Evolutionary conservation across 2,888 invertebrate genomes (phyloP), one percentile per base, ranked within the genome.

Genomic region (Caradrina clavipalpis): DNA sequence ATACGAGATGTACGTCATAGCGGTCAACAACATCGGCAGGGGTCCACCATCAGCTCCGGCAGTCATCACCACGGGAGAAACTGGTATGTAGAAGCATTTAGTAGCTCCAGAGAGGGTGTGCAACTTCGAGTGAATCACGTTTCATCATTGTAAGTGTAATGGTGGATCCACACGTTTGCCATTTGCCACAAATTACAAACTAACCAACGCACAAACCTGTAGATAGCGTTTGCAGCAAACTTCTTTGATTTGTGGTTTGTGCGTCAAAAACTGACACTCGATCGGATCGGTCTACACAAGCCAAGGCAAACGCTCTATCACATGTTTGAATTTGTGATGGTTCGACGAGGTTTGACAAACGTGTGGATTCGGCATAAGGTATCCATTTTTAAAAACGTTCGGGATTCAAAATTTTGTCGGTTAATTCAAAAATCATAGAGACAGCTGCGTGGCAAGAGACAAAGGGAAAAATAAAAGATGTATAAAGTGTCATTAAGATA

Each of bases 1-100:
- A 92, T 99, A 99, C 95, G 99, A 99, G 94, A 98, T 99, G 97
- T 98, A 98, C 92, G 99, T 99, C 82, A 98, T 99, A 84, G 99
- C 99, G 31, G 98, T 98, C 64, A 99, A 99, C 96, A 98, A 98
- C 93, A 98, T 99, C 82, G 99, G 99, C 54, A 97, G 99, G 75
- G 99, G 99, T 49, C 97, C 98, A 49, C 98, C 99, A 3, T 99
- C 99, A 79, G 96, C 97, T 26, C 98, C 99, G 0, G 98, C 98
- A 55, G 97, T 98, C 89, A 98, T 99, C 88, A 99, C 99, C 81
- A 99, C 99, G 31, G 99, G 99, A 89, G 99, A 99, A 97, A 98
- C 99, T 96, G 98, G 99, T 99, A 97, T 96, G 96, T 91, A 69
- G 22, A 57, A 11, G 35, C 31, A 45, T 39, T 57, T 53, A 58